These are phyloP conservation scores for Eupithecia inturbata DNA, from an alignment of 2,888 invertebrate genomes.

Conservation along the genomic window DNA sequence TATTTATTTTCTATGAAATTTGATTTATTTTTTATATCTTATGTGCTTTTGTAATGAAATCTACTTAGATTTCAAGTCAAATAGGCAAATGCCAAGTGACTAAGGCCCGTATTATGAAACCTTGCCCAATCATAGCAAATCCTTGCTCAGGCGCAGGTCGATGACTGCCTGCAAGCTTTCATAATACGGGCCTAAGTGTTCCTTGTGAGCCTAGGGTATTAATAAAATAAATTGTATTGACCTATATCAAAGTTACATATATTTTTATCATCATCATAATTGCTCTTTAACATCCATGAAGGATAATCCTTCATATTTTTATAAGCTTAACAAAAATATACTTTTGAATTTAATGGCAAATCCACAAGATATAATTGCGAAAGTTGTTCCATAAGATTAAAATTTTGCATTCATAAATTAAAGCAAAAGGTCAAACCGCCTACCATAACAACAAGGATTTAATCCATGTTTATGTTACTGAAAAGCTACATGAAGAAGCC, in stretches of 20 bases:
- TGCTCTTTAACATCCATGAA: background rate
- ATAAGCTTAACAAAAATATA: background rate
- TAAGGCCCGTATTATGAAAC: too few species aligned
- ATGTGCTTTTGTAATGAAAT: too few species aligned
- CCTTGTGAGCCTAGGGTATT: too few species aligned
- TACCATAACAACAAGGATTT: background rate
- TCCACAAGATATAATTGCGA: background rate
- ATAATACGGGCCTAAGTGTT: too few species aligned
- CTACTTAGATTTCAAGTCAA: too few species aligned
- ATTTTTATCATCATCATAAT: background rate
- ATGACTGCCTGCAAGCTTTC: too few species aligned
- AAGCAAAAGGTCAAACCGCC: background rate
- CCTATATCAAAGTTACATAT: background rate
- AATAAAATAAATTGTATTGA: too few species aligned
- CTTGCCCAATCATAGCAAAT: too few species aligned
- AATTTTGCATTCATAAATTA: background rate
- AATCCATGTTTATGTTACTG: background rate
- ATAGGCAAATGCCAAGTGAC: too few species aligned
- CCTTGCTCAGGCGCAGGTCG: too few species aligned
- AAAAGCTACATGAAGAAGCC: background rate
- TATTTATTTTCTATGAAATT: too few species aligned
- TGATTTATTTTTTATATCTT: too few species aligned
- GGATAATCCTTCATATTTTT: background rate
- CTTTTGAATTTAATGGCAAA: background rate
- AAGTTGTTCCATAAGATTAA: background rate